Base-by-base conservation (phyloP, 2,113 vertebrate species). In the Monopterus albus region DNA sequence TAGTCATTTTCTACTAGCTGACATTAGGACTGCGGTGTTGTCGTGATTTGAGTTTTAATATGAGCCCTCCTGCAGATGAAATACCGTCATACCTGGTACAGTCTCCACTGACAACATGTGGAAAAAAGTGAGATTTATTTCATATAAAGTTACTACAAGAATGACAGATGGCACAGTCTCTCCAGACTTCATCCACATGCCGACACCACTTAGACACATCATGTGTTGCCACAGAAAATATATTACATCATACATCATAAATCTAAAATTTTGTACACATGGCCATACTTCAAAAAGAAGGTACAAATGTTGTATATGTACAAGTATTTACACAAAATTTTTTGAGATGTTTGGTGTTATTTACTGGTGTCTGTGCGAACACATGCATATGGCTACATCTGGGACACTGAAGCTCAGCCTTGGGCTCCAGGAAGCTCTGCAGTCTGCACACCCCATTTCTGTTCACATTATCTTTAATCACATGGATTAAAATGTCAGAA, bases 241-340 rank as follows among this genome's bases (percentile, higher is more conserved):
- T 95, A 93, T 96, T 95, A 96, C 95, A 96, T 93, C 91, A 95
- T 95, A 88, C 94, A 96, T 95, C 94, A 90, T 88, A 92, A 71
- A 89, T 81, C 88, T 92, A 74, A 77, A 88, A 84, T 87, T 89
- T 89, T 94, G 90, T 82, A 85, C 73, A 89, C 74, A 81, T 52
- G 52, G 64, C 60, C 65, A 53, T 63, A 72, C 67, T 82, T 86
- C 46, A 67, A 65, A 83, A 79, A 33, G 53, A 59, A 78, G 59
- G 70, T 65, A 57, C 20, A 42, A 78, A 74, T 82, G 77, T 67
- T 33, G 81, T 79, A 76, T 81, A 76, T 87, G 45, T 86, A 83
- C 78, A 91, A 38, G 20, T 85, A 88, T 91, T 72, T 85, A 86
- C 81, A 88, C 6, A 23, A 18, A 11, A 33, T 45, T 59, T n/a